Conservation (phyloP, 2,113 vertebrate species). For the Paratilapia polleni region DNA sequence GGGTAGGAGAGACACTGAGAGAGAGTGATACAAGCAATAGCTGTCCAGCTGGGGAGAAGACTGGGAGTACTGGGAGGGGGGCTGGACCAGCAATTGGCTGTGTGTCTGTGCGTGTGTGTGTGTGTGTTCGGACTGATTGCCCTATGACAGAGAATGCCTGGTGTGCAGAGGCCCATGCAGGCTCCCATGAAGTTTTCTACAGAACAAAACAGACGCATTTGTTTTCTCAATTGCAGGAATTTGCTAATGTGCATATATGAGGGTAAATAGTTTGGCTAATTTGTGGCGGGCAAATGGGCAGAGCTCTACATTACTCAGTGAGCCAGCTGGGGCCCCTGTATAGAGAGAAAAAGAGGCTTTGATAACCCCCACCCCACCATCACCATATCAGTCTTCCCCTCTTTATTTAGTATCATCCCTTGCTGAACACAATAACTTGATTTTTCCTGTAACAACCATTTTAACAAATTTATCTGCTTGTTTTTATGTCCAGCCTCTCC, state of each 20-base stretch:
- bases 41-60: conserved; percentile 60
- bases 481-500: conserved; percentile 5
- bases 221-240: conserved; percentile 79
- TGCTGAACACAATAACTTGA: conserved; percentile 6
- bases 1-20: conserved; percentile 20
- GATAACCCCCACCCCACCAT: conserved; percentile 8
- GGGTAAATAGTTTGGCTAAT: conserved; percentile 77
- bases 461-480: background rate
- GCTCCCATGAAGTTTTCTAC: conserved; percentile 68
- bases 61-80: conserved; percentile 40
- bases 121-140: conserved; percentile 37
- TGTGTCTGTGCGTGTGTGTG: conserved; percentile 31
- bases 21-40: conserved; percentile 37
- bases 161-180: conserved; percentile 73
- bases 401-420: conserved; percentile 16
- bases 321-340: conserved; percentile 61
- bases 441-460: conserved; percentile 19
- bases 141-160: conserved; percentile 69
- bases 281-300: conserved; percentile 67
- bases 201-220: conserved; percentile 76
- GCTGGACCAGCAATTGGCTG: conserved; percentile 50
- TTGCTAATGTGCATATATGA: conserved; percentile 73
- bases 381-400: background rate
- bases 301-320: conserved; percentile 31
- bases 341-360: conserved; percentile 26